These are phyloP conservation scores for Tachycineta bicolor DNA, from an alignment of 2,113 vertebrate genomes.

Conservation along the genomic window DNA sequence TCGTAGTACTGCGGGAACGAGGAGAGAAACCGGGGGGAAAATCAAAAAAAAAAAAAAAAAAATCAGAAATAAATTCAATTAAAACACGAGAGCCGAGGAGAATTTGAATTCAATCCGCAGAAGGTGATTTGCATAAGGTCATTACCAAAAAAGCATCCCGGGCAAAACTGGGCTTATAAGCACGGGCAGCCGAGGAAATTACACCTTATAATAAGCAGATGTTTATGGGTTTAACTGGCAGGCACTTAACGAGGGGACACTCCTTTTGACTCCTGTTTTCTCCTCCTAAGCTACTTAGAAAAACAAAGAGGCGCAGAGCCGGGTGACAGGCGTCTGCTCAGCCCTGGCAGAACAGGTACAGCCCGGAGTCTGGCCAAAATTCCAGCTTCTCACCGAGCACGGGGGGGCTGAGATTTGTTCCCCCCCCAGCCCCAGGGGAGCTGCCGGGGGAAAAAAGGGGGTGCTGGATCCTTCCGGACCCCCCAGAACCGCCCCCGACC, in stretches of 20 bases:
- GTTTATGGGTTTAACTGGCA: neutral
- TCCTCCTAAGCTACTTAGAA: slow-evolving; percentile 18
- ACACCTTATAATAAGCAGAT: slow-evolving; percentile 8
- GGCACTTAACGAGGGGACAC: neutral
- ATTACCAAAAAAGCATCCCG: slow-evolving; percentile 17
- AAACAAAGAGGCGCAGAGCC: slow-evolving; percentile 41
- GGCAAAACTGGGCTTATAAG: neutral
- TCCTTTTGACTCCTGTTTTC: slow-evolving; percentile 26
- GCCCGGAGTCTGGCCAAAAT: slow-evolving; percentile 39
- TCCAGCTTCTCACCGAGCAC: neutral
- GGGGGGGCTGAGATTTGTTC: neutral
- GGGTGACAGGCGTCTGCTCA: neutral
- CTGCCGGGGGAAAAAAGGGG: neutral
- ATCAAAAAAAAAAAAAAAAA: neutral
- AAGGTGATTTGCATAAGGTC: slow-evolving; percentile 1
- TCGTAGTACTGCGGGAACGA: slow-evolving; percentile 90
- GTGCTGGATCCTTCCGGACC: rapidly evolving
- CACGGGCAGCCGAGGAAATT: neutral
- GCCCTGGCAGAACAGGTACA: slow-evolving; percentile 30
- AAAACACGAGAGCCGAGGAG: neutral
- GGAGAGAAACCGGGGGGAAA: no score
- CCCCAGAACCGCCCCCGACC: rapidly evolving
- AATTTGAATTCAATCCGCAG: slow-evolving; percentile 7
- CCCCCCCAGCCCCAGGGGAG: neutral
- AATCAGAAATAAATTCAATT: neutral